Evolutionary conservation across 2,113 vertebrate genomes (phyloP).

Genomic region (Dasyornis broadbenti): DNA sequence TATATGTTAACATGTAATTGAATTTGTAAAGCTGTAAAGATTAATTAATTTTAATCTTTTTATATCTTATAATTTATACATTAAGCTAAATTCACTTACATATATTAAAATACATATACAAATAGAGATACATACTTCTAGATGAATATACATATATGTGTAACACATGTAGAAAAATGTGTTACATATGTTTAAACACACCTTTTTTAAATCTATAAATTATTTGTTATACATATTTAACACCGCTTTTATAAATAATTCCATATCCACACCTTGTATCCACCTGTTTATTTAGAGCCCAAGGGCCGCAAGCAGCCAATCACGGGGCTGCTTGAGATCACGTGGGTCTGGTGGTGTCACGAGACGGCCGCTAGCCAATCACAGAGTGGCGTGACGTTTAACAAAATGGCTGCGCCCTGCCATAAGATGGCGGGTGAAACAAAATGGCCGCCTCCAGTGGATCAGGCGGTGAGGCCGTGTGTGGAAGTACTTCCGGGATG

Average conservation of each 20-base stretch:
- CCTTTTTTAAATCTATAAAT: neutral
- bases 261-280: no score
- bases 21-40: neutral
- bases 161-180: neutral
- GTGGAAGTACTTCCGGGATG: neutral
- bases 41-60: neutral
- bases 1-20: neutral
- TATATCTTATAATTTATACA: neutral
- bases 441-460: neutral
- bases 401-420: constrained; percentile 22
- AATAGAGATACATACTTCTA: neutral
- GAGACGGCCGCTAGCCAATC: neutral
- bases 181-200: neutral
- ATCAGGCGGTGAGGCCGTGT: accelerated
- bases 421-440: neutral
- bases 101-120: neutral
- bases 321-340: neutral
- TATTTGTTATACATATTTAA: neutral
- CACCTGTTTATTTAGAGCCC: neutral
- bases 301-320: accelerated
- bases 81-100: neutral
- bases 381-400: neutral
- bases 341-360: accelerated
- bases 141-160: no score
- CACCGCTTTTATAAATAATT: neutral